These are phyloP conservation scores for Damaliscus lunatus DNA, from an alignment of 2,113 vertebrate genomes.

Conservation along the genomic window DNA sequence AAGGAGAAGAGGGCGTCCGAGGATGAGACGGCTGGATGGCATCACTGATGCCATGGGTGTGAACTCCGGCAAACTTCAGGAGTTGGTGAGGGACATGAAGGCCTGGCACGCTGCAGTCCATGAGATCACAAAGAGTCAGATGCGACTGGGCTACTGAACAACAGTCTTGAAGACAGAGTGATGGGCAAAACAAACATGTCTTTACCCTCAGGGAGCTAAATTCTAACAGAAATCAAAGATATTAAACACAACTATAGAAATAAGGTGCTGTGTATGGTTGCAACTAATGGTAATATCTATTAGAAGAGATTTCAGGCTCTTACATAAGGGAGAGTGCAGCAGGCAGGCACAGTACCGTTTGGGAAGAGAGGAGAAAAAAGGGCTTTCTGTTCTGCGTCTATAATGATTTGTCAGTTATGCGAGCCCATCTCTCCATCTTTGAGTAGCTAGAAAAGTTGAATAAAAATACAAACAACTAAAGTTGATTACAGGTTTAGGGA, in stretches of 20 bases:
- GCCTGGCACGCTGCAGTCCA: background rate
- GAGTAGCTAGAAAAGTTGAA: background rate
- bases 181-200: background rate
- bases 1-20: background rate
- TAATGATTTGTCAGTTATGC: no score
- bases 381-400: background rate
- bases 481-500: background rate
- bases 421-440: background rate
- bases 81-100: background rate
- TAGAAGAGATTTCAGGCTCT: no score
- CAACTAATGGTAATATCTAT: background rate
- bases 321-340: no score
- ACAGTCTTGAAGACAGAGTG: background rate
- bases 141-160: accelerated
- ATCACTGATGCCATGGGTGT: background rate
- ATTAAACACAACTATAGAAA: background rate
- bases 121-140: accelerated
- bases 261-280: background rate
- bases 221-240: background rate
- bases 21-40: background rate
- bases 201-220: background rate
- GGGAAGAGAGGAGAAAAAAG: background rate
- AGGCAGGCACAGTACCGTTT: background rate
- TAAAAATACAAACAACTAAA: background rate
- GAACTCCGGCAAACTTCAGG: background rate